phyloP scores from a whole-genome alignment of 2,113 vertebrate genomes.

The Nymphicus hollandicus region DNA sequence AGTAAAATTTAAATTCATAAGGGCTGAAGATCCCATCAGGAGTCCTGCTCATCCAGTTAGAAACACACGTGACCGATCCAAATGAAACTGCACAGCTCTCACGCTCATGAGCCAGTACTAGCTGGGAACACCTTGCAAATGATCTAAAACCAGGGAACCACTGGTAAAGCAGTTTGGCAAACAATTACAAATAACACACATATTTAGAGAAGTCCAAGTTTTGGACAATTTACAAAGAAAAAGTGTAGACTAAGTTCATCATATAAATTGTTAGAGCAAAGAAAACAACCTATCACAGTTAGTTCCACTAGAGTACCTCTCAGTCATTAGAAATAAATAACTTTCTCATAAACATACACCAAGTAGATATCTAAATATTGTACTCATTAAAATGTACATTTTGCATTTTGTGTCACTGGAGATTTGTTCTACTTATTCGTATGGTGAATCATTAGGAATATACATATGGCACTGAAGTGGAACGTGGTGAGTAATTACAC shows the following conservation, averaged over 20 bases:
- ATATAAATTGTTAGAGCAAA: slow-evolving; percentile 15
- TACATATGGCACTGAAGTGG: background rate
- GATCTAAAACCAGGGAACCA: background rate
- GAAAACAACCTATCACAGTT: slow-evolving; percentile 66
- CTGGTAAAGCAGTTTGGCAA: background rate
- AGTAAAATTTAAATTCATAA: background rate
- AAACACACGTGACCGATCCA: background rate
- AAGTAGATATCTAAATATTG: slow-evolving; percentile 60
- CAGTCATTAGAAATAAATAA: slow-evolving; percentile 69
- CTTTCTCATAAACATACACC: slow-evolving; percentile 40
- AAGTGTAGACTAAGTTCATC: background rate
- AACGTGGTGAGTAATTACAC: slow-evolving; percentile 49
- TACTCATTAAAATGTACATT: slow-evolving; percentile 63
- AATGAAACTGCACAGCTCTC: background rate
- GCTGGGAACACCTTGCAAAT: background rate
- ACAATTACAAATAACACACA: background rate
- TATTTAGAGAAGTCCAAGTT: background rate
- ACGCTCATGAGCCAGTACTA: background rate
- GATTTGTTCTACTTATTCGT: slow-evolving; percentile 49
- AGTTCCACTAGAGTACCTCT: slow-evolving; percentile 64
- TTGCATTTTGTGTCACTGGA: slow-evolving; percentile 45
- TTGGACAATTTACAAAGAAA: background rate
- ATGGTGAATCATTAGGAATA: slow-evolving; percentile 51
- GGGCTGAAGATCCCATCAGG: background rate
- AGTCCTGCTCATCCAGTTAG: background rate